A percentile compares a stretch with the other conserved stretches of the same genome.
These are phyloP conservation scores for Caenorhabditis afra DNA, from an alignment of 2,888 invertebrate genomes.

Conservation along the genomic window DNA sequence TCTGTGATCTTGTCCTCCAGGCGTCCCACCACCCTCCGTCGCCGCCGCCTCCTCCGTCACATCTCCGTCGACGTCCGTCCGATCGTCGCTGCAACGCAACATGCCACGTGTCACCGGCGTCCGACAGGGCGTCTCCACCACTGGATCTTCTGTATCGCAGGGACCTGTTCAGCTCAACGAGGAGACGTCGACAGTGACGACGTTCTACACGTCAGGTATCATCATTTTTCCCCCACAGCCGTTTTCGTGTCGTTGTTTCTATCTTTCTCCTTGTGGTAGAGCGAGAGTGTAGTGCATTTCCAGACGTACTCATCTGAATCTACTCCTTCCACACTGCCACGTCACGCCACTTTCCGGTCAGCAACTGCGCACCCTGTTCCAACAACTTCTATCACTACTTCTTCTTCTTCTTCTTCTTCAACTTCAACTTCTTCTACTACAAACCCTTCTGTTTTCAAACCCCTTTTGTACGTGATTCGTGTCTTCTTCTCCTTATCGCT, in stretches of 20 bases:
- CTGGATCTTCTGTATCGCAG: constrained; percentile 7
- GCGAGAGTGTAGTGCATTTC: constrained; percentile 45
- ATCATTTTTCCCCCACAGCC: too few relatives aligned
- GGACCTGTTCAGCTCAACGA: constrained; percentile 64
- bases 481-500: not conserved
- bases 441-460: constrained; percentile 24
- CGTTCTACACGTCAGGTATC: constrained; percentile 67
- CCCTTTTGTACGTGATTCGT: not conserved
- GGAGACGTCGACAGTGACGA: constrained; percentile 68
- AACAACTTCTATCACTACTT: constrained; percentile 37
- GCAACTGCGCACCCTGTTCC: constrained; percentile 32
- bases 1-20: constrained; percentile 40
- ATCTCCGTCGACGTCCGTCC: constrained; percentile 47
- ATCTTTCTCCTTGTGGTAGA: constrained; percentile 2
- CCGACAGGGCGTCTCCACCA: constrained; percentile 19
- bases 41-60: constrained; percentile 8
- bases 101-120: constrained; percentile 61
- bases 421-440: constrained; percentile 8
- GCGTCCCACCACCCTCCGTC: constrained; percentile 29
- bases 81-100: constrained; percentile 62
- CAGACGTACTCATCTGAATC: constrained; percentile 58
- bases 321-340: constrained; percentile 5
- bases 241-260: not conserved
- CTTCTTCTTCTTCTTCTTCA: constrained; percentile 14
- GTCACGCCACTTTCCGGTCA: constrained; percentile 36